phyloP scores from a whole-genome alignment of 1,140 invertebrate species.

The Drosophila ercepeae region DNA sequence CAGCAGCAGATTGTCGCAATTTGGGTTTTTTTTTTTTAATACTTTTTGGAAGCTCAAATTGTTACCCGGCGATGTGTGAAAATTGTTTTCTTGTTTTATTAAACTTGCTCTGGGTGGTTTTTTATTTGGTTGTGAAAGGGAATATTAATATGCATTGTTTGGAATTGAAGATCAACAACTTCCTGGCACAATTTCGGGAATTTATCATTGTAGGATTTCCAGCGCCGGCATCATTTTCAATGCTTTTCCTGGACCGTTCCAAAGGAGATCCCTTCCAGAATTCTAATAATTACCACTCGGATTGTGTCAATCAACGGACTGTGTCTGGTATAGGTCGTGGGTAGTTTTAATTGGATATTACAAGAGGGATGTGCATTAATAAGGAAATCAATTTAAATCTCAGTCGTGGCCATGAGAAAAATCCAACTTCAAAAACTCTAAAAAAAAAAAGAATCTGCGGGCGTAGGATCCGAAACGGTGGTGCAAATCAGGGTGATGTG shows the following conservation, averaged over 20 bases:
- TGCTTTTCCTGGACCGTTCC: conserved; percentile 9
- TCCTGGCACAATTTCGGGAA: conserved; percentile 64
- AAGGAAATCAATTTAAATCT: conserved; percentile 83
- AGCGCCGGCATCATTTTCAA: conserved; percentile 62
- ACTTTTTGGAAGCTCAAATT: conserved; percentile 24
- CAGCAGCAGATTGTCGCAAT: conserved; percentile 65
- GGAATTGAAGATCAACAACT: conserved; percentile 26
- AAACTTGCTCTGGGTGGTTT: not conserved
- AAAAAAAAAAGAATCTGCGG: conserved; percentile 68
- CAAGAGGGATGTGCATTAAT: conserved; percentile 82
- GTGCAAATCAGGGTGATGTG: conserved; percentile 47
- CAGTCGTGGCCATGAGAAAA: conserved; percentile 73
- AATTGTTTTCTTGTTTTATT: conserved; percentile 17
- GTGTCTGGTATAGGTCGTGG: conserved; percentile 53
- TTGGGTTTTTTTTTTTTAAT: conserved; percentile 4
- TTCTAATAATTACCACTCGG: conserved; percentile 72
- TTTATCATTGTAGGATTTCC: too few species aligned
- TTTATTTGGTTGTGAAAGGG: not conserved
- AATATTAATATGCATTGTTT: conserved; percentile 28
- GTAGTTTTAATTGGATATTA: conserved; percentile 80
- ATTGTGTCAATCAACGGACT: conserved; percentile 66
- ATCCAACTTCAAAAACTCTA: conserved; percentile 42
- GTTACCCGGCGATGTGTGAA: conserved; percentile 70
- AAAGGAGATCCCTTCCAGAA: conserved; percentile 46
- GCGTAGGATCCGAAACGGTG: conserved; percentile 66